Evolutionary conservation across 2,113 vertebrate species (phyloP), one percentile per base, ranked within the genome.

Genomic region (Ochotona curzoniae): DNA sequence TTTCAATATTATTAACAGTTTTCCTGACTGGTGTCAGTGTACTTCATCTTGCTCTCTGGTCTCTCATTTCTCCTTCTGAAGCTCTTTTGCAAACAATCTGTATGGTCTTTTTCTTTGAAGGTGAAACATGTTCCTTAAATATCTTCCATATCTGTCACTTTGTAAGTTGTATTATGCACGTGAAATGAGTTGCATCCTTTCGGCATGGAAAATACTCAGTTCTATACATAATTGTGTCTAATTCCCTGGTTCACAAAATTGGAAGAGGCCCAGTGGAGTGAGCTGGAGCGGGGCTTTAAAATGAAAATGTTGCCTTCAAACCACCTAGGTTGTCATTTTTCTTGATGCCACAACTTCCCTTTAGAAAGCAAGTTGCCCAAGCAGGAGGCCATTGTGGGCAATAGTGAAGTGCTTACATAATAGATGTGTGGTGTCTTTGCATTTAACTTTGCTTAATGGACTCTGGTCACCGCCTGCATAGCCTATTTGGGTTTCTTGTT

Each of bases 181-280:
- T 74, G 15, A 66, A 15, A 38, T 74, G 38, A 32, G 21, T 67
- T 66, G n/a, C 21, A 63, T 67, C 74, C 25, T 51, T 85, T 49
- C 11, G 82, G 67, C 44, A 57, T 60, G 74, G 61, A 38, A 80
- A 44, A 44, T 44, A 44, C 8, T 82, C n/a, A n/a, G 67, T 67
- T 93, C 74, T 66, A 5, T 21, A 51, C 51, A 17, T 67, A 44
- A 26, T 23, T 81, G 12, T 30, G 23, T 85, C 20, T 32, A 44
- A 28, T 63, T 88, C 73, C 64, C n/a, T 69, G 51, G 12, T 71
- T 88, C 63, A 83, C 51, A 83, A 88, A 57, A 67, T 71, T 78
- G 26, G 61, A 23, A 67, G 32, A 47, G 63, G n/a, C 18, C 83
- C 44, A 18, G 21, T 18, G 38, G 7, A 82, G 23, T 38, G 35